A percentile compares a stretch with the other conserved stretches of the same genome.
Evolutionary conservation across 2,797 vertebrate genomes (phyloP).

Genomic region (Graptemys geographica): DNA sequence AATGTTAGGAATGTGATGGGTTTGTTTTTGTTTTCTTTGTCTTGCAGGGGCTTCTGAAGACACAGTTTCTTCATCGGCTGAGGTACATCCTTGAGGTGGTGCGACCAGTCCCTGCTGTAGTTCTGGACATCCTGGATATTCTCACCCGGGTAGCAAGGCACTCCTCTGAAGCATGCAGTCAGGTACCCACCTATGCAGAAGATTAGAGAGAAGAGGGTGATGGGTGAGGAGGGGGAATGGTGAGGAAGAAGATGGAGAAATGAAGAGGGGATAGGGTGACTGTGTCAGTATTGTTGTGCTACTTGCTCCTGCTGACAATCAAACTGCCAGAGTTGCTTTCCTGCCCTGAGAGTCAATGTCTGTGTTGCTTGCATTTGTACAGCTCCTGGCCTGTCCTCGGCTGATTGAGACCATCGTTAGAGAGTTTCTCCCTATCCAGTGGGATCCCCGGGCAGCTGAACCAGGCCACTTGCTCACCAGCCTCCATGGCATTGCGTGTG

Average conservation of each 20-base stretch:
- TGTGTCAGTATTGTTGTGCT: not conserved
- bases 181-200: slow-evolving; percentile 77
- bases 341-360: not conserved
- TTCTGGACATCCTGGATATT: slow-evolving; percentile 90
- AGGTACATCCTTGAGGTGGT: slow-evolving; percentile 95
- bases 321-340: not conserved
- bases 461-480: slow-evolving; percentile 72
- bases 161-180: slow-evolving; percentile 87
- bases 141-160: slow-evolving; percentile 92
- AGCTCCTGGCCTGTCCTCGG: slow-evolving; percentile 94
- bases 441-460: slow-evolving; percentile 78
- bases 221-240: not conserved
- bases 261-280: not conserved
- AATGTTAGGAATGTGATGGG: not conserved
- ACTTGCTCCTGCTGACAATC: not conserved
- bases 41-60: slow-evolving; percentile 92
- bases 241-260: not conserved
- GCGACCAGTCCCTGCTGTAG: slow-evolving; percentile 86
- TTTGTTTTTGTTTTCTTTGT: not conserved
- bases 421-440: slow-evolving; percentile 92
- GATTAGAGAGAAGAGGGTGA: slow-evolving; percentile 13
- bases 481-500: slow-evolving; percentile 87
- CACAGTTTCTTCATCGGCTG: slow-evolving; percentile 91
- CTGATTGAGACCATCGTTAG: slow-evolving; percentile 90
- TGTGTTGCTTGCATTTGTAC: slow-evolving; percentile 14